Conservation (phyloP, 2,113 vertebrate genomes). For the Tachuris rubrigastra region DNA sequence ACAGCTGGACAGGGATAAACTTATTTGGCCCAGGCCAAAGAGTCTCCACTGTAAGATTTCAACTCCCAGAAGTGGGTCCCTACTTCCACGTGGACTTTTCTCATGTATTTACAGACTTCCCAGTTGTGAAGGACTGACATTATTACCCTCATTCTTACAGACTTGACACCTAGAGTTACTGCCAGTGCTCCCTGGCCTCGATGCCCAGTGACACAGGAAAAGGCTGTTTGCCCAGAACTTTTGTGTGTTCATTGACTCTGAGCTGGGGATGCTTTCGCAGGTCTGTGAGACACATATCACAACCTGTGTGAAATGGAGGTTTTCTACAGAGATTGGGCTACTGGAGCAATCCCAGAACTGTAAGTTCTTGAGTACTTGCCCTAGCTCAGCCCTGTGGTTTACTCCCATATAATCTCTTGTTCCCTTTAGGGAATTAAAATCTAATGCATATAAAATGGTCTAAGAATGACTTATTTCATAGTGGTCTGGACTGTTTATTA, state of each 20-base stretch:
- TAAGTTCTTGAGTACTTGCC: not conserved
- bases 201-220: not conserved
- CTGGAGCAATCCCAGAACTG: not conserved
- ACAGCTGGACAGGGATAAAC: not conserved
- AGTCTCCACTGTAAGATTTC: not conserved
- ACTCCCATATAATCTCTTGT: not conserved
- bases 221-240: not conserved
- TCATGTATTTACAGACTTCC: not conserved
- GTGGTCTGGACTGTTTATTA: not conserved
- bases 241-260: not conserved
- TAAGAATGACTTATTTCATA: not conserved
- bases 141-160: not conserved
- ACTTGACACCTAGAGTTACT: not conserved
- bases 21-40: not conserved
- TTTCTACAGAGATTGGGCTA: not conserved
- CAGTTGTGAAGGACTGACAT: not conserved
- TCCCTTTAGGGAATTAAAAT: conserved; percentile 16
- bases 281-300: not conserved
- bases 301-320: not conserved
- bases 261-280: not conserved
- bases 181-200: not conserved
- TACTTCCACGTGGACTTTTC: not conserved
- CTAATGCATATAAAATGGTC: not conserved
- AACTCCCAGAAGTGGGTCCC: not conserved
- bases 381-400: not conserved